These are phyloP conservation scores for Drosophila arawakana DNA, from an alignment of 1,140 invertebrate species.

Conservation along the genomic window DNA sequence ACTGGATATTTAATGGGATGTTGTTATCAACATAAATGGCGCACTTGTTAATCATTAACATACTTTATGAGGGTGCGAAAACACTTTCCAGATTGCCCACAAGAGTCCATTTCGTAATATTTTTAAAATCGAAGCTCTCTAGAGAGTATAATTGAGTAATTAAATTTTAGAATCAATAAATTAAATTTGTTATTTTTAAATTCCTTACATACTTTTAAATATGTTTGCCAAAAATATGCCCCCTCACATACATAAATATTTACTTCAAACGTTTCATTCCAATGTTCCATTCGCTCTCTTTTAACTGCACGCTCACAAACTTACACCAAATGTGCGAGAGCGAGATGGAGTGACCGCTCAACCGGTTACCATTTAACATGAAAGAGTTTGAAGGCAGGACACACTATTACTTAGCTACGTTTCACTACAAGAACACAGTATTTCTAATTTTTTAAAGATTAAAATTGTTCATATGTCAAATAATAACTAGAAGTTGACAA, in stretches of 20 bases:
- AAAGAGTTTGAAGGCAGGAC: neutral
- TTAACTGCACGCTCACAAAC: neutral
- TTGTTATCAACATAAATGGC: neutral
- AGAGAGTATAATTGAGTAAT: too few species aligned
- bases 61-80: neutral
- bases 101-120: neutral
- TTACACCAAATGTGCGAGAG: slow-evolving; percentile 8
- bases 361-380: neutral
- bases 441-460: neutral
- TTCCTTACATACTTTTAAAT: too few species aligned
- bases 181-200: too few species aligned
- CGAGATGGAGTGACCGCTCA: slow-evolving; percentile 8
- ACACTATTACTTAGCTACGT: neutral
- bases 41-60: neutral
- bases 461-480: neutral
- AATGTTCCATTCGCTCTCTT: slow-evolving; percentile 13
- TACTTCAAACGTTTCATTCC: slow-evolving; percentile 16
- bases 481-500: neutral
- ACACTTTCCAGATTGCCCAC: too few species aligned
- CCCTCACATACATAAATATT: neutral
- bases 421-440: neutral
- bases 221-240: too few species aligned
- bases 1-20: neutral
- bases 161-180: too few species aligned
- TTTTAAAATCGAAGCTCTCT: too few species aligned